Conservation (phyloP, 2,888 invertebrate species). For the Aradus depressus region DNA sequence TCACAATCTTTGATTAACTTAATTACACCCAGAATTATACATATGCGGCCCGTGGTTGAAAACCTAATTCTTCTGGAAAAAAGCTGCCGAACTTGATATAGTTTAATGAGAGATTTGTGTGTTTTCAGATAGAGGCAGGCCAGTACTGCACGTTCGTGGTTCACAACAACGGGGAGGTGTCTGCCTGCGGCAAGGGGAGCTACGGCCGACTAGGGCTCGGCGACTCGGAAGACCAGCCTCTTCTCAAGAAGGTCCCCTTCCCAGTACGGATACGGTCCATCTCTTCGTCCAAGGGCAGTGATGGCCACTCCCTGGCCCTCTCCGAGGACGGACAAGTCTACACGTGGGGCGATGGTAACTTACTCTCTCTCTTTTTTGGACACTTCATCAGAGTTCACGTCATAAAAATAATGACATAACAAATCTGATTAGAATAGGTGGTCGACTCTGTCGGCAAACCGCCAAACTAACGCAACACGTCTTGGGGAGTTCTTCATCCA, state of each 20-base stretch:
- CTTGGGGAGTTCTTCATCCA: too few species aligned
- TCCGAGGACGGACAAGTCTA: slow-evolving; percentile 44
- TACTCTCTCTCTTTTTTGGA: slow-evolving; percentile 1
- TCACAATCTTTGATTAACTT: background rate
- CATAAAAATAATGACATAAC: too few species aligned
- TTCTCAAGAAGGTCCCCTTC: slow-evolving; percentile 45
- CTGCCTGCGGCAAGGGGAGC: slow-evolving; percentile 52
- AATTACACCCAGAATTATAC: too few species aligned
- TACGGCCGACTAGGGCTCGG: slow-evolving; percentile 52
- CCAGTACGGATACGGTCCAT: slow-evolving; percentile 42
- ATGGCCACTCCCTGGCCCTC: slow-evolving; percentile 46
- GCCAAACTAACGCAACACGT: too few species aligned
- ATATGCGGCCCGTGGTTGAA: too few species aligned
- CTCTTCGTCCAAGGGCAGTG: slow-evolving; percentile 47
- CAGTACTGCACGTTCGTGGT: slow-evolving; percentile 53
- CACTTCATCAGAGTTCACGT: background rate
- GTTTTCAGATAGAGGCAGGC: slow-evolving; percentile 46
- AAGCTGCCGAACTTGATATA: slow-evolving; percentile 1
- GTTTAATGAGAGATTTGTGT: slow-evolving; percentile 5
- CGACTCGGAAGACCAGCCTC: slow-evolving; percentile 48
- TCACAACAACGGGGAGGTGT: slow-evolving; percentile 45
- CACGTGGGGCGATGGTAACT: slow-evolving; percentile 45
- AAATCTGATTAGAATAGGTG: too few species aligned
- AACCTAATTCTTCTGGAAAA: too few species aligned
- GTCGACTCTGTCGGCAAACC: too few species aligned